These are phyloP conservation scores for Drosophila athabasca DNA, from an alignment of 1,140 invertebrate species.

Conservation along the genomic window DNA sequence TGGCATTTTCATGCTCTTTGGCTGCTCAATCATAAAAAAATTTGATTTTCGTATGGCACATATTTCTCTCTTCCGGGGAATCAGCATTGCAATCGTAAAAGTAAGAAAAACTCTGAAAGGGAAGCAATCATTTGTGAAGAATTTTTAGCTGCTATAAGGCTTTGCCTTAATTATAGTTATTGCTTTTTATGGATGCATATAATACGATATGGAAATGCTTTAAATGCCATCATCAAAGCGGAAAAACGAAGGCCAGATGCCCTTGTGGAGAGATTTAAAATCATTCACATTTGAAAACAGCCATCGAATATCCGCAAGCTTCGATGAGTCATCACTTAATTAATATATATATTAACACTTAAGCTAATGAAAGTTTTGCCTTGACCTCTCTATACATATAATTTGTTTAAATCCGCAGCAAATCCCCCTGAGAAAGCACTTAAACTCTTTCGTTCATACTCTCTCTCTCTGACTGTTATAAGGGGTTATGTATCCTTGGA, in stretches of 20 bases:
- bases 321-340: too few species aligned
- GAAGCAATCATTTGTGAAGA: conserved; percentile 11
- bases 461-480: too few species aligned
- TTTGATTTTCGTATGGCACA: conserved; percentile 71
- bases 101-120: conserved; percentile 1
- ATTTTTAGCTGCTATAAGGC: conserved; percentile 28
- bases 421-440: background rate
- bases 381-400: too few species aligned
- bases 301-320: too few species aligned
- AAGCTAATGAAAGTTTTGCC: too few species aligned
- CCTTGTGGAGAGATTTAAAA: too few species aligned
- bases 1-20: conserved; percentile 71
- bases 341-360: too few species aligned
- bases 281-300: too few species aligned
- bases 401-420: background rate
- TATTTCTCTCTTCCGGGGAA: conserved; percentile 14
- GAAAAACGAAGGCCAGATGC: background rate
- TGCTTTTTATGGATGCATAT: conserved; percentile 19
- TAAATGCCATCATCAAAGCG: background rate
- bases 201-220: background rate
- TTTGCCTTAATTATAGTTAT: conserved; percentile 36
- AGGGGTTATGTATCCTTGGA: conserved; percentile 2
- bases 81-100: conserved; percentile 29
- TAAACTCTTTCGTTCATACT: too few species aligned
- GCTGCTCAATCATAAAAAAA: conserved; percentile 79